Evolutionary conservation across 2,797 vertebrate genomes (phyloP), one percentile per base, ranked within the genome.

Genomic region (Taeniopygia guttata): DNA sequence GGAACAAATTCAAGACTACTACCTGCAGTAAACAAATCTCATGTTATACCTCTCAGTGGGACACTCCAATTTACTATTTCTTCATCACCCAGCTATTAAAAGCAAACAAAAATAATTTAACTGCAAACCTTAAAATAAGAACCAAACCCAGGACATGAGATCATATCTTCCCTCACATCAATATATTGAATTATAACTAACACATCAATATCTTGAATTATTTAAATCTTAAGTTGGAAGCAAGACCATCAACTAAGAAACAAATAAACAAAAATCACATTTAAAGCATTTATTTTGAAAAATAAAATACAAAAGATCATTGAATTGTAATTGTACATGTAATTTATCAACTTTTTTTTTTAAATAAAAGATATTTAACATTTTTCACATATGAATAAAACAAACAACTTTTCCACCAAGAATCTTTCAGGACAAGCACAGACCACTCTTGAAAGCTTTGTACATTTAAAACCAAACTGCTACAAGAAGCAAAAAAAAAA

Each of bases 201-300:
- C 2, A 38, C 5, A 7, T 16, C 27, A n/a, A 1, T 22, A 74
- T 14, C 20, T 45, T 46, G 9, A 73, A 56, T 68, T 45, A 90
- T 70, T 94, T 59, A 58, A 46, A 26, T 15, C 14, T 52, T 55
- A 54, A 66, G 5, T 54, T 42, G 5, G 29, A 87, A 59, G 8
- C 27, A 64, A 55, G 58, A 4, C 10, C 12, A 43, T 46, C 5
- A 21, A 80, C 58, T 5, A 46, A 55, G 16, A 69, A 85, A 42
- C 21, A 30, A 69, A 45, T 26, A 60, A 43, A 68, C 63, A 38
- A 89, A 48, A 75, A 54, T 84, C 95, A 97, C 97, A 97, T 96
- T 98, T 96, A 98, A 98, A 98, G 97, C 97, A 98, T 98, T 98
- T 98, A 98, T 98, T 98, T 97, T 98, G 97, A 98, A 98, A 98